These are phyloP conservation scores for Formica aserva DNA, from an alignment of 2,888 invertebrate genomes.

Conservation along the genomic window DNA sequence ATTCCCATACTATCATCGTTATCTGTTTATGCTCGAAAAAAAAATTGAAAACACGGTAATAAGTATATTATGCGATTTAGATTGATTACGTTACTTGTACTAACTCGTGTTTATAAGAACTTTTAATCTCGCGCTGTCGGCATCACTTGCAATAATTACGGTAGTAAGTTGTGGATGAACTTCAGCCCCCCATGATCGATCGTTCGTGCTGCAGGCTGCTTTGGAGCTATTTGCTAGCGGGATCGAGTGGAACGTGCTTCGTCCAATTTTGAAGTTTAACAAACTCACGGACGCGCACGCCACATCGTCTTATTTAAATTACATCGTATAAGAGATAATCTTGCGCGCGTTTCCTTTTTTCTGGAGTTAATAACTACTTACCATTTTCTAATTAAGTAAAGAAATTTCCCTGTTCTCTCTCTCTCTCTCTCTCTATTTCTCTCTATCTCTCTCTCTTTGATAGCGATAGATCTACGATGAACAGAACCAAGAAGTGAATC, in stretches of 20 bases:
- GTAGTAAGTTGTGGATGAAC: conserved; percentile 69
- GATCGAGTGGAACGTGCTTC: conserved; percentile 65
- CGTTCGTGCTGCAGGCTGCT: conserved; percentile 54
- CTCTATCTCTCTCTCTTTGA: background rate
- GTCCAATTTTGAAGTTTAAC: conserved; percentile 72
- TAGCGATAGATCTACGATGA: conserved; percentile 33
- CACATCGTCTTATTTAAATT: conserved; percentile 57
- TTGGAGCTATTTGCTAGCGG: conserved; percentile 65
- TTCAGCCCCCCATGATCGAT: conserved; percentile 68
- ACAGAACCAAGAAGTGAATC: conserved; percentile 8
- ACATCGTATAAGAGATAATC: conserved; percentile 52
- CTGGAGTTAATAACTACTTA: conserved; percentile 48
- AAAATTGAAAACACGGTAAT: conserved; percentile 28
- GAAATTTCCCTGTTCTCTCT: background rate
- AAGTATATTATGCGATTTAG: conserved; percentile 40
- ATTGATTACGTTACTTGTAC: conserved; percentile 43
- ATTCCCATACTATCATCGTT: background rate
- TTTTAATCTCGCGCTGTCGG: conserved; percentile 58
- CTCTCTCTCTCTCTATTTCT: too few relatives aligned
- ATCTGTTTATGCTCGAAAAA: conserved; percentile 10
- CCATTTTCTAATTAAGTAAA: conserved; percentile 53
- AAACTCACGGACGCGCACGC: conserved; percentile 64
- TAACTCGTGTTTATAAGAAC: conserved; percentile 50
- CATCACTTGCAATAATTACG: conserved; percentile 72
- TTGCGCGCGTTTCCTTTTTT: conserved; percentile 30